Evolutionary conservation across 2,888 invertebrate species (phyloP).

Genomic region (Hirtodrosophila histrioides): DNA sequence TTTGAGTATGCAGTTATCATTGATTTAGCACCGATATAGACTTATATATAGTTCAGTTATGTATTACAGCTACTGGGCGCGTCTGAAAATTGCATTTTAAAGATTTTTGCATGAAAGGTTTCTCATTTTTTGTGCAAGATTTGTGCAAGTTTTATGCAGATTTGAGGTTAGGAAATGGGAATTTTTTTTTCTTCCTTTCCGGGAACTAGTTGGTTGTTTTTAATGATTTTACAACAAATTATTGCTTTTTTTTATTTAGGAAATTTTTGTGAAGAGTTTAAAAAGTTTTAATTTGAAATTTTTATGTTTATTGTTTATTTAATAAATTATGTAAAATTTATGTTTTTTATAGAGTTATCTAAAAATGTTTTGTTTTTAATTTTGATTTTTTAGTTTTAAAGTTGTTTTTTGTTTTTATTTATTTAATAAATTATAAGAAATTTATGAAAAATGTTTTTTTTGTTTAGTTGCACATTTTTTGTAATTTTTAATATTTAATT

Average conservation of each 20-base stretch:
- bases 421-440: background rate
- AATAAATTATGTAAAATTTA: background rate
- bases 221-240: background rate
- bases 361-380: background rate
- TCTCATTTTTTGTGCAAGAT: constrained; percentile 21
- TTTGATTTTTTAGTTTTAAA: too few species aligned
- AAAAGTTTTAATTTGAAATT: background rate
- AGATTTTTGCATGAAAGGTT: constrained; percentile 7
- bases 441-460: too few species aligned
- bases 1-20: constrained; percentile 79
- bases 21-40: constrained; percentile 76
- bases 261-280: background rate
- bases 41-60: constrained; percentile 47
- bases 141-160: constrained; percentile 33
- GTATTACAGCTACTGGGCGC: constrained; percentile 53
- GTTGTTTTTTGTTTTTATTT: constrained; percentile 7
- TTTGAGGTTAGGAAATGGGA: constrained; percentile 1
- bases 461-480: constrained; percentile 13
- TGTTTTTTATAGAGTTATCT: background rate
- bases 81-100: constrained; percentile 29
- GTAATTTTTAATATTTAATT: background rate
- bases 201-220: too few species aligned
- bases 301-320: background rate
- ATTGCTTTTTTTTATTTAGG: background rate
- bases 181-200: too few species aligned